Base-by-base conservation (phyloP, 2,113 vertebrate species). In the Panurus biarmicus region DNA sequence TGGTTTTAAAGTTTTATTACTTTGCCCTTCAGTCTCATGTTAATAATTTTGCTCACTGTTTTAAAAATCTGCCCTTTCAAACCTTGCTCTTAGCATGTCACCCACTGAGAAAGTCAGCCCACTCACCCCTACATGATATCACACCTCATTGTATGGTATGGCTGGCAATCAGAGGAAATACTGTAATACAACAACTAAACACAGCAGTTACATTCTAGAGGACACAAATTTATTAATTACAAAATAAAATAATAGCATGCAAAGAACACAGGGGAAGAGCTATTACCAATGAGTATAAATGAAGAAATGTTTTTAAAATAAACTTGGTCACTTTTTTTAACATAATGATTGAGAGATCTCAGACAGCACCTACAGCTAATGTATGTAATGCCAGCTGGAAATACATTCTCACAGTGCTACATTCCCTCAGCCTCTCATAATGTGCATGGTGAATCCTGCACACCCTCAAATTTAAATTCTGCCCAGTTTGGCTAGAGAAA, bases 1-100 rank as follows among this genome's bases (percentile, higher is more conserved):
- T 92, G 82, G 50, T 93, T 95, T 95, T 76, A 95, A 84, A 95
- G 88, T 94, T 96, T 94, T 93, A 96, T 95, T 92, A 71, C 85
- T 97, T 94, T 96, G 95, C 84, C 94, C 92, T 95, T 95, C 88
- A 93, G 86, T 73, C 57, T 83, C 74, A 50, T 64, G 67, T 76
- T 92, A 91, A 95, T 87, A 40, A 96, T 94, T 96, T 94, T 93
- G 24, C 61, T 78, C 65, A 66, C 76, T 93, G 51, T 85, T 95
- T 89, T 76, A 85, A 94, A 94, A 95, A 87, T 78, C 56, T 96
- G 25, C 53, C 44, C 64, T 85, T 93, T 93, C 60, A 93, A 88
- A 90, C 56, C 36, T 87, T 82, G 64, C 47, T 87, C 17, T 53
- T 87, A 70, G 25, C 57, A 38, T n/a, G 36, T 78, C 62, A 84